Percentiles rank a stretch among this genome's conserved stretches.
phyloP scores from a whole-genome alignment of 2,797 vertebrate genomes.

The Novumbra hubbsi region DNA sequence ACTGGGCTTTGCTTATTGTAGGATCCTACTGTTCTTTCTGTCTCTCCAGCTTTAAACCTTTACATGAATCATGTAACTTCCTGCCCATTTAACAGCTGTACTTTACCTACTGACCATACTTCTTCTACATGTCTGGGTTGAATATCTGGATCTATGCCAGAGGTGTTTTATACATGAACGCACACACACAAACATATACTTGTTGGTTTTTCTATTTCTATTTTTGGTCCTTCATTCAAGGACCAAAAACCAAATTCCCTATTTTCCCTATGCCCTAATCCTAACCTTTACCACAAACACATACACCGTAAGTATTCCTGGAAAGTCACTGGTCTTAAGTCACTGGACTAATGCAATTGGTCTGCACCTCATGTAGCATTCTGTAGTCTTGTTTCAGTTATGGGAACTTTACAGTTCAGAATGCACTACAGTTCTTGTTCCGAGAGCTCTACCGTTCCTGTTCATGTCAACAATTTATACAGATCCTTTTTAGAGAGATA shows the following conservation, averaged over 20 bases:
- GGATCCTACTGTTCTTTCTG: background rate
- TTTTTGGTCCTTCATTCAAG: background rate
- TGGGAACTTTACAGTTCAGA: background rate
- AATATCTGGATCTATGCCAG: conserved; percentile 27
- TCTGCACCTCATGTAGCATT: background rate
- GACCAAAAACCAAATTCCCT: background rate
- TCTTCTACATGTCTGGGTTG: background rate
- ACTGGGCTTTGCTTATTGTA: conserved; percentile 10
- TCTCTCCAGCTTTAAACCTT: background rate
- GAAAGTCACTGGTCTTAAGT: conserved; percentile 28
- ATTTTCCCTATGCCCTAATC: too few species aligned
- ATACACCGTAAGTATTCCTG: conserved; percentile 37
- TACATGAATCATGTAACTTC: background rate
- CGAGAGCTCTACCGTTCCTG: background rate
- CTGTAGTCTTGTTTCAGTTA: background rate
- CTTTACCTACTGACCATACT: background rate
- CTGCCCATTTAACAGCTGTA: background rate
- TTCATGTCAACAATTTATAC: too few species aligned
- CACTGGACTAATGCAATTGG: conserved; percentile 4
- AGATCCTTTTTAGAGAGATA: too few species aligned
- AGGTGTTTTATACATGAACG: background rate
- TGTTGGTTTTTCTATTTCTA: too few species aligned
- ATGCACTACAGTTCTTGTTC: too few species aligned
- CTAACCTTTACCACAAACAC: background rate
- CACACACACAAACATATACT: background rate